Evolutionary conservation across 2,797 vertebrate species (phyloP), one percentile per base, ranked within the genome.

Genomic region (Alca torda): DNA sequence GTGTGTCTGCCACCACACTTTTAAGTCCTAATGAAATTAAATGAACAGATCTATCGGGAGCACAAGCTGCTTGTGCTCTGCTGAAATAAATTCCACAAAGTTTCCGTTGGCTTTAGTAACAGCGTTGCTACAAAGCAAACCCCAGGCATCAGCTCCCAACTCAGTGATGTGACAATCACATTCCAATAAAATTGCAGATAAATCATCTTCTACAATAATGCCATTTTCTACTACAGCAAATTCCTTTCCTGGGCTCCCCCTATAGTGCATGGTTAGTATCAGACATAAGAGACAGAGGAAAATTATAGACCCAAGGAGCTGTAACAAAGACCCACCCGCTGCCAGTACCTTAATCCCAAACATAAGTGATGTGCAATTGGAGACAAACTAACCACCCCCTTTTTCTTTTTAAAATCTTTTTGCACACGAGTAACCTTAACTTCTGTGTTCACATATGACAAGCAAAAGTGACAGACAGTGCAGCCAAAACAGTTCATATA

Each of bases 401-500:
- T 97, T 84, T 97, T 75, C 77, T 96, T 90, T 96, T 94, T 48
- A 91, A 96, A 97, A 95, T 93, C 93, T 98, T 98, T 98, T 98
- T 98, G 98, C 98, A 97, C 94, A 98, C 50, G 13, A 97, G 95
- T 96, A 97, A 98, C 97, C 97, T 97, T 96, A 97, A 97, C 97
- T 97, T 98, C 97, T 97, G 97, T 94, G 97, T 97, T 98, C 97
- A 97, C 97, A 97, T 96, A 96, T 97, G 97, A 98, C 97, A 97
- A 98, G 98, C 98, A 96, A 98, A 98, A 98, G 98, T 98, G 98
- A 98, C 98, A 97, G 97, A 98, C 97, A 98, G 98, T 98, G 98
- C 98, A 98, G 98, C 98, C 98, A 98, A 98, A 98, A 97, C 96
- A 97, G 97, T 98, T 97, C 97, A 97, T 98, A 97, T 97, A 97